A percentile compares a stretch with the other conserved stretches of the same genome.
These are phyloP conservation scores for Anarhynchus alexandrinus DNA, from an alignment of 2,113 vertebrate genomes.

Conservation along the genomic window DNA sequence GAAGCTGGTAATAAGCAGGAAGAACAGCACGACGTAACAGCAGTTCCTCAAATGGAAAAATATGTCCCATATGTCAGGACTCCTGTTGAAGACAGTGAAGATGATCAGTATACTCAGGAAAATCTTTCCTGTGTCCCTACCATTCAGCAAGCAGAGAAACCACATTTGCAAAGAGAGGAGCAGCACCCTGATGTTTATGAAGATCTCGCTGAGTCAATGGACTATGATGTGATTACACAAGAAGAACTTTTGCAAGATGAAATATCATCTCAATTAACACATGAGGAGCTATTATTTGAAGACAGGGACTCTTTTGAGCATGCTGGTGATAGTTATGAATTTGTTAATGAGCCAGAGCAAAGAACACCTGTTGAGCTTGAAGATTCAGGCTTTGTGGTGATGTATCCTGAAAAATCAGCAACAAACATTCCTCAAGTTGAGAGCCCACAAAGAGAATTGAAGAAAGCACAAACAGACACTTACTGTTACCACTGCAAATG, in stretches of 20 bases:
- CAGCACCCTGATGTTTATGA: slow-evolving; percentile 49
- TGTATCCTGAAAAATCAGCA: slow-evolving; percentile 72
- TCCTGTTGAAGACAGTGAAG: slow-evolving; percentile 49
- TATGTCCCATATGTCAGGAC: not conserved
- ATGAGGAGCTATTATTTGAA: slow-evolving; percentile 66
- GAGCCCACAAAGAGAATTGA: slow-evolving; percentile 72
- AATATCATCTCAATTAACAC: slow-evolving; percentile 46
- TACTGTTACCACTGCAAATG: slow-evolving; percentile 87
- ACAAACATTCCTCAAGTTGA: slow-evolving; percentile 60
- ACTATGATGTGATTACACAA: slow-evolving; percentile 80
- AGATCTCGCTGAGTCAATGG: slow-evolving; percentile 74
- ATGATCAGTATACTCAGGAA: not conserved
- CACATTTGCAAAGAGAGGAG: slow-evolving; percentile 41
- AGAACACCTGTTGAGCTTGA: slow-evolving; percentile 63
- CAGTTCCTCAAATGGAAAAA: not conserved
- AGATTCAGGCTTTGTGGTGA: slow-evolving; percentile 78
- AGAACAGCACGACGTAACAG: not conserved
- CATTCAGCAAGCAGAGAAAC: not conserved
- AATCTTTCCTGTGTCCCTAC: not conserved
- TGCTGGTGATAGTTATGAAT: slow-evolving; percentile 58
- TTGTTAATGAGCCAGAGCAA: slow-evolving; percentile 58
- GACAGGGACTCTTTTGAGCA: slow-evolving; percentile 62
- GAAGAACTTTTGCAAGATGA: slow-evolving; percentile 77
- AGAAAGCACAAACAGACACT: slow-evolving; percentile 80
- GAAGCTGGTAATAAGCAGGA: slow-evolving; percentile 14